Conservation (phyloP, 2,888 invertebrate species). For the Zygogramma bicolorata region DNA sequence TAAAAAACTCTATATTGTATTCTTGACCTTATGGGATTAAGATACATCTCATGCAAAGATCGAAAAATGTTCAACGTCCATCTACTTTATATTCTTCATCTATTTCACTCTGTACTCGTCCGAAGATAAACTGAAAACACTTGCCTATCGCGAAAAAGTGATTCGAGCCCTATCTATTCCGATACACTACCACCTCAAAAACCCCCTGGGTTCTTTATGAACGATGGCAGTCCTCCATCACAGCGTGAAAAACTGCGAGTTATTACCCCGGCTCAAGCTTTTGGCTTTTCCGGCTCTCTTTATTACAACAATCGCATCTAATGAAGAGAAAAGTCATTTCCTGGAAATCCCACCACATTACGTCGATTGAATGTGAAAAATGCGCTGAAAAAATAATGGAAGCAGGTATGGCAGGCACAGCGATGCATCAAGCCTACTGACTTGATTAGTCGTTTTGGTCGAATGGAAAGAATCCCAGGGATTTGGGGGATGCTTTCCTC, state of each 20-base stretch:
- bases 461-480: constrained; percentile 26
- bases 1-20: no score
- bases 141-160: no score
- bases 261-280: background rate
- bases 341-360: constrained; percentile 27
- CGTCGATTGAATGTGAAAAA: constrained; percentile 34
- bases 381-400: constrained; percentile 28
- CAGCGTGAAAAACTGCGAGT: background rate
- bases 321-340: constrained; percentile 38
- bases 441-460: constrained; percentile 39
- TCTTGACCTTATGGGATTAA: no score
- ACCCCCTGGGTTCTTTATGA: background rate
- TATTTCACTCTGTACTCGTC: no score
- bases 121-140: no score
- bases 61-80: no score
- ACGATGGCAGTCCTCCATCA: background rate
- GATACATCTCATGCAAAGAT: no score
- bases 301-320: constrained; percentile 28
- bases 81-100: no score
- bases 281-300: background rate
- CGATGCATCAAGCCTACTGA: constrained; percentile 34
- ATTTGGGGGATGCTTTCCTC: constrained; percentile 19
- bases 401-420: constrained; percentile 27
- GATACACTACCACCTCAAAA: background rate
- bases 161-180: background rate